A percentile compares a stretch with the other conserved stretches of the same genome.
Evolutionary conservation across 2,888 invertebrate species (phyloP).

Genomic region (Pammene aurita): DNA sequence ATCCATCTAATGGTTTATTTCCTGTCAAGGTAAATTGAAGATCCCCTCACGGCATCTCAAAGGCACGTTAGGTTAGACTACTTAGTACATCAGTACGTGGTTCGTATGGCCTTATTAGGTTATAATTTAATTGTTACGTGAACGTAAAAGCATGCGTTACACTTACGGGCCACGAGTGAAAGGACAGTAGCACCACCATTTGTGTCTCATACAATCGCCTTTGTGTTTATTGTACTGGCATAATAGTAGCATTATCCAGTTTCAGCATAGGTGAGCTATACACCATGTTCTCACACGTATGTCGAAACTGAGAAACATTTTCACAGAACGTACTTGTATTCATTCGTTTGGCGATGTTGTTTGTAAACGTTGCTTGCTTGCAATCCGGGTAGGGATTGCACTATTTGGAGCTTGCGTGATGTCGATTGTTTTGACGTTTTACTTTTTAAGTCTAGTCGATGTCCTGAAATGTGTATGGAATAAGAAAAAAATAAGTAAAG

Average conservation of each 20-base stretch:
- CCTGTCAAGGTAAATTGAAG: no score
- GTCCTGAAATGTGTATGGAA: neutral
- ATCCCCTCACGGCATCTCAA: no score
- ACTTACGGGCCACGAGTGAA: conserved; percentile 23
- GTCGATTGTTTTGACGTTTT: conserved; percentile 47
- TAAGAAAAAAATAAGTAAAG: neutral
- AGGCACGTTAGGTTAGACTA: no score
- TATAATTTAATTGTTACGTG: neutral
- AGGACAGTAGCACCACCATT: conserved; percentile 24
- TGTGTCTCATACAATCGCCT: conserved; percentile 25
- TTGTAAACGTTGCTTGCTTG: conserved; percentile 67
- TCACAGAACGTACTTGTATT: conserved; percentile 58
- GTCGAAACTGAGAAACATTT: conserved; percentile 62
- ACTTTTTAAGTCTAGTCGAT: neutral
- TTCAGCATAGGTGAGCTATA: conserved; percentile 27
- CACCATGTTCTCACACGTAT: conserved; percentile 47
- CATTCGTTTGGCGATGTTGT: conserved; percentile 68
- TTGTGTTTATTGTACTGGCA: conserved; percentile 28
- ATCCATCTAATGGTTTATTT: no score
- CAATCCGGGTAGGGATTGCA: conserved; percentile 61
- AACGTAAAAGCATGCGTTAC: neutral
- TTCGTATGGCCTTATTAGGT: no score
- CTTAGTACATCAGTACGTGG: no score
- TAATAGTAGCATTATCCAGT: conserved; percentile 37
- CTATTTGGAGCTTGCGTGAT: conserved; percentile 5